Evolutionary conservation across 2,113 vertebrate genomes (phyloP), one percentile per base, ranked within the genome.

Genomic region (Piaya cayana): DNA sequence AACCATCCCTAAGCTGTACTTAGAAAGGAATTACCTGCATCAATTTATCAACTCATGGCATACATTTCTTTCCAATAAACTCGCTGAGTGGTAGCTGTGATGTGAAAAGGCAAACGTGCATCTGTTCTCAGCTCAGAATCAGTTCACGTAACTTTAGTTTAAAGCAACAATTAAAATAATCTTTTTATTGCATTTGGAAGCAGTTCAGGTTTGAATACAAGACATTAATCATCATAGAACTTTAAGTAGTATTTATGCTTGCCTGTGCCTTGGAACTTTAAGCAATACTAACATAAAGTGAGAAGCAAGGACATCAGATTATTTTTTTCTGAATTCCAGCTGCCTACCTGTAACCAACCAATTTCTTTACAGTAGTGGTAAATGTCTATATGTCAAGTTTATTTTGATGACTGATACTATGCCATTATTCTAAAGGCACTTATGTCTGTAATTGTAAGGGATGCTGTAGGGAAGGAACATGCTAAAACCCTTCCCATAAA

Each of bases 381-480:
- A 75, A 43, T 58, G 89, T 8, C 12, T 78, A 5, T 60, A 59
- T 32, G 32, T 23, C 34, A 68, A 29, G 43, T 67, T 80, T 90
- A 39, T 53, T 79, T 53, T 84, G 69, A 82, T 82, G 43, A 87
- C 45, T 84, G 47, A 75, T 62, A 74, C 25, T 43, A 36, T 60
- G 30, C 5, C 70, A 90, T 77, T 92, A 92, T 87, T 94, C 87
- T 89, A 88, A 79, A 94, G 64, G 39, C 42, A 62, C 9, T 88
- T 71, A 47, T 25, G 21, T 62, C 27, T 89, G 22, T 68, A 82
- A 52, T n/a, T 58, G 23, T 37, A 47, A 87, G 25, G 34, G 20
- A 71, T 80, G 14, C 49, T 39, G 60, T 6, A 74, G 6, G 27
- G 11, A 25, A 82, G n/a, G 76, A 90, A 72, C 1, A 6, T 45